Percentiles rank a stretch among this genome's conserved stretches.
Conservation (phyloP, 2,113 vertebrate species). For the Oryzias woworae region DNA sequence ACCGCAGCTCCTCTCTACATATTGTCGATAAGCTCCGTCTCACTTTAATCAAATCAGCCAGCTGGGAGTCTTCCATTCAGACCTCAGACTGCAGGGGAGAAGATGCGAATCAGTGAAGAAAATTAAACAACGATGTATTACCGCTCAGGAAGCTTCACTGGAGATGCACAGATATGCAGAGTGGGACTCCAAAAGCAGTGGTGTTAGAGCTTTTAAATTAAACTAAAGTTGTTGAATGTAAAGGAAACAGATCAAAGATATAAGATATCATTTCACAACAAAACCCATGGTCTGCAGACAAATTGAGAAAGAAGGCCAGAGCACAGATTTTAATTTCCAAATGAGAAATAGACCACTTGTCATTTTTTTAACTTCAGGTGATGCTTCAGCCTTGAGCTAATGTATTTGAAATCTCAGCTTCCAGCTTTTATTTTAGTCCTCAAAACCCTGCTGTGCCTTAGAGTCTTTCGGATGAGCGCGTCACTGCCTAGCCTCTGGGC, state of each 20-base stretch:
- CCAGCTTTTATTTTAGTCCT: neutral
- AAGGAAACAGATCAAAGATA: too few relatives aligned
- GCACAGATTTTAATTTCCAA: too few relatives aligned
- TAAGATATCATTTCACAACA: too few relatives aligned
- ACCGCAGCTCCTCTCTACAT: conserved; percentile 6
- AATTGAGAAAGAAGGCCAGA: too few relatives aligned
- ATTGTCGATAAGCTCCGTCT: conserved; percentile 42
- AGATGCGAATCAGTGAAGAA: conserved; percentile 37
- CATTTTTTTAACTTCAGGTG: too few relatives aligned
- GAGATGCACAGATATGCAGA: conserved; percentile 7
- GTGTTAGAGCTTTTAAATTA: conserved; percentile 15
- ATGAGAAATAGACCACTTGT: too few relatives aligned
- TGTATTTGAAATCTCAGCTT: neutral
- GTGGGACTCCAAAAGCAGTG: neutral
- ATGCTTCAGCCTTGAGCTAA: too few relatives aligned
- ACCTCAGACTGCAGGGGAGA: conserved; percentile 23
- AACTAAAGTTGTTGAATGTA: neutral
- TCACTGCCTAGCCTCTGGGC: conserved; percentile 12
- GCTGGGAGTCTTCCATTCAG: conserved; percentile 43
- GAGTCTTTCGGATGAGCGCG: conserved; percentile 15
- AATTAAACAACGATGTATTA: conserved; percentile 43
- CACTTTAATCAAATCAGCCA: conserved; percentile 60
- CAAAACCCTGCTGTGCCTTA: conserved; percentile 1
- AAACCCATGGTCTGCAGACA: too few relatives aligned
- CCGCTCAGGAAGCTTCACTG: conserved; percentile 19